Evolutionary conservation across 1,140 invertebrate genomes (phyloP).

Genomic region (Teleogryllus occipitalis): DNA sequence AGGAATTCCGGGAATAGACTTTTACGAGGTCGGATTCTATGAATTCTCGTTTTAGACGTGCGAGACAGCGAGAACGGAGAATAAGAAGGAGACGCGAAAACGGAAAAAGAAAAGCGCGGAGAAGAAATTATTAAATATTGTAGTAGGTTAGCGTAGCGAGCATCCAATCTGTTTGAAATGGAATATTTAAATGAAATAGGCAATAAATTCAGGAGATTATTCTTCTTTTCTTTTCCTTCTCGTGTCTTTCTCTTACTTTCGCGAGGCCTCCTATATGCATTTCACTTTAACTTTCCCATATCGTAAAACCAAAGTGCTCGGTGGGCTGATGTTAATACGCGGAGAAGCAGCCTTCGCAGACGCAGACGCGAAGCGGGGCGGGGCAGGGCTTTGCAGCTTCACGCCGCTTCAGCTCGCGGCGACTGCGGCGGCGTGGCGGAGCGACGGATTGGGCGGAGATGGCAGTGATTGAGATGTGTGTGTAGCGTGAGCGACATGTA

Average conservation of each 20-base stretch:
- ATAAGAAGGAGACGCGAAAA: background rate
- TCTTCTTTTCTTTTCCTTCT: background rate
- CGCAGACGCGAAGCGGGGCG: background rate
- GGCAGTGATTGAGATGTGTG: background rate
- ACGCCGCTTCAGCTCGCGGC: too few relatives aligned
- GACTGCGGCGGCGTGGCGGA: background rate
- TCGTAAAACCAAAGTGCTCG: background rate
- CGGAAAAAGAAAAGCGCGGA: background rate
- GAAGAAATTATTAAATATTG: conserved; percentile 6
- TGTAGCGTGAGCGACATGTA: background rate
- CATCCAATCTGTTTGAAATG: conserved; percentile 4
- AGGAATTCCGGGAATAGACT: background rate
- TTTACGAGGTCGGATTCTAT: background rate
- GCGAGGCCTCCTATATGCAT: background rate
- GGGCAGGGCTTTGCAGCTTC: background rate
- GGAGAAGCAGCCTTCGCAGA: background rate
- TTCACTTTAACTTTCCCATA: conserved; percentile 5
- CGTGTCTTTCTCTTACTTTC: background rate
- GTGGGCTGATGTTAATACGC: background rate
- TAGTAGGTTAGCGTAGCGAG: background rate
- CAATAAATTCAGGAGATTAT: conserved; percentile 1
- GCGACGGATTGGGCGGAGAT: background rate
- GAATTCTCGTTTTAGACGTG: background rate
- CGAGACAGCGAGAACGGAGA: background rate
- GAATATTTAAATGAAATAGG: conserved; percentile 6